These are phyloP conservation scores for Pollenia angustigena DNA, from an alignment of 2,888 invertebrate species.

Conservation along the genomic window DNA sequence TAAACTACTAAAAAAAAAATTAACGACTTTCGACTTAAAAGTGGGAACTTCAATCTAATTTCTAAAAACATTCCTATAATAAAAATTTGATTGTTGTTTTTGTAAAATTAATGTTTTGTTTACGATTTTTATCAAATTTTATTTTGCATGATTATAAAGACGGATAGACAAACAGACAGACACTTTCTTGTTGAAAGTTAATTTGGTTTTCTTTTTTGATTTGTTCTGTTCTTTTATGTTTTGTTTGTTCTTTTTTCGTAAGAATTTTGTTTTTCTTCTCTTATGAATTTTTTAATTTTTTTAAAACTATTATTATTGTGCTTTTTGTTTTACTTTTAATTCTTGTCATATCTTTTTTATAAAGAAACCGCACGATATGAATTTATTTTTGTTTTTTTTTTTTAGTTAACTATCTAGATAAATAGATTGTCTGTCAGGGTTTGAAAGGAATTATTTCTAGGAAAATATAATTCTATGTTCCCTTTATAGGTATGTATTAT, in stretches of 20 bases:
- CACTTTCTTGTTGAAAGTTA: slow-evolving; percentile 50
- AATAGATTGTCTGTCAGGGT: not conserved
- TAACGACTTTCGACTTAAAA: no score
- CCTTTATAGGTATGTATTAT: no score
- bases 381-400: slow-evolving; percentile 18
- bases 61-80: not conserved
- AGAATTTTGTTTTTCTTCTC: slow-evolving; percentile 23
- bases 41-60: no score
- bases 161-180: not conserved
- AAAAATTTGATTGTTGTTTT: not conserved
- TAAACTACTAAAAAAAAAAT: no score
- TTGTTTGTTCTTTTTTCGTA: not conserved
- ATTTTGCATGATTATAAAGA: slow-evolving; percentile 17
- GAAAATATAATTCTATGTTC: no score
- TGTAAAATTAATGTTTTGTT: not conserved
- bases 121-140: not conserved
- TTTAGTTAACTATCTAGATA: slow-evolving; percentile 31
- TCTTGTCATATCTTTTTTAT: slow-evolving; percentile 49
- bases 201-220: slow-evolving; percentile 12
- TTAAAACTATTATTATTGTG: slow-evolving; percentile 2
- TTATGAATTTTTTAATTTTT: not conserved
- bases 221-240: slow-evolving; percentile 8
- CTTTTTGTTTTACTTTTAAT: slow-evolving; percentile 33
- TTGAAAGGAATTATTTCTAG: not conserved
- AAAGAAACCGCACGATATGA: slow-evolving; percentile 59